phyloP scores from a whole-genome alignment of 2,888 invertebrate genomes.

The Therioaphis trifolii region DNA sequence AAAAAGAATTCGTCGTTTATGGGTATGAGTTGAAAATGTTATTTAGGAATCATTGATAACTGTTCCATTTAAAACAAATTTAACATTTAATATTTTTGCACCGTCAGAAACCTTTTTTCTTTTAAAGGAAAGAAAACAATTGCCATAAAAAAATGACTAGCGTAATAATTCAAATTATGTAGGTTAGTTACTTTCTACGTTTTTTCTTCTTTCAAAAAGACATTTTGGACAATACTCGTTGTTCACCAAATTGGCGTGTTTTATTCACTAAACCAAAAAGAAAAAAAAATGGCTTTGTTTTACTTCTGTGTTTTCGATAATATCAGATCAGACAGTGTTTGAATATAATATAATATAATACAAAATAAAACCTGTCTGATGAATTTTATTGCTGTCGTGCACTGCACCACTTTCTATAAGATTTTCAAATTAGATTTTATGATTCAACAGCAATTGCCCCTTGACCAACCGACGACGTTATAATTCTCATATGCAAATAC shows the following conservation, averaged over 20 bases:
- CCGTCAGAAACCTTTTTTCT: not conserved
- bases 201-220: slow-evolving; percentile 1
- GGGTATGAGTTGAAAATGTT: not conserved
- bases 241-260: not conserved
- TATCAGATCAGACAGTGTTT: not conserved
- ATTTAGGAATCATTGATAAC: not conserved
- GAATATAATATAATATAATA: slow-evolving; percentile 7
- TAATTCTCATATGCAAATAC: slow-evolving; percentile 27
- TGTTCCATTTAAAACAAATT: not conserved
- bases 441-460: slow-evolving; percentile 22
- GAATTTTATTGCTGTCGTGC: slow-evolving; percentile 27
- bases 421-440: slow-evolving; percentile 49
- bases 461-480: slow-evolving; percentile 15
- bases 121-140: slow-evolving; percentile 35
- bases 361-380: slow-evolving; percentile 14
- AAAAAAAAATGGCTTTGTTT: slow-evolving; percentile 15
- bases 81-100: not conserved
- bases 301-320: slow-evolving; percentile 6
- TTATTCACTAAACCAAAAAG: slow-evolving; percentile 10
- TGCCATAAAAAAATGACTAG: not conserved
- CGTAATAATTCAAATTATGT: slow-evolving; percentile 47
- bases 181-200: slow-evolving; percentile 48
- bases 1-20: not conserved
- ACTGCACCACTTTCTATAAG: slow-evolving; percentile 40
- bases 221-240: slow-evolving; percentile 24